Evolutionary conservation across 2,797 vertebrate genomes (phyloP).

Genomic region (Cuculus canorus): DNA sequence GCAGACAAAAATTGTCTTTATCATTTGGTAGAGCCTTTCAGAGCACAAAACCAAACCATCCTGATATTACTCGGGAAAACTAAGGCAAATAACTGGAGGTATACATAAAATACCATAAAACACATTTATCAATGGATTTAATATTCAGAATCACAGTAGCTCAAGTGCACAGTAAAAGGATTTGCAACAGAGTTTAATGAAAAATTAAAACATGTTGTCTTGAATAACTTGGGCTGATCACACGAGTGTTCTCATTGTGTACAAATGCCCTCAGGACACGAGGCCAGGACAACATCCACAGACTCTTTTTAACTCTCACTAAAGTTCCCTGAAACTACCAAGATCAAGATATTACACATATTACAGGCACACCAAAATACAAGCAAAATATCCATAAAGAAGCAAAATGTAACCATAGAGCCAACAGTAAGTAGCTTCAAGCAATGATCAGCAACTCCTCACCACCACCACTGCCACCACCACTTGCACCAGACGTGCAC

Average conservation of each 20-base stretch:
- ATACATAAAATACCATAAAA: background rate
- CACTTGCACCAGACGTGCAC: too few species aligned
- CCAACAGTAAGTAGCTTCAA: background rate
- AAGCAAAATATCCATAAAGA: background rate
- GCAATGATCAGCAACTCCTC: fast-evolving
- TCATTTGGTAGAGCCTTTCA: background rate
- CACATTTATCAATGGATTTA: background rate
- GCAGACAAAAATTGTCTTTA: background rate
- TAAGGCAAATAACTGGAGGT: background rate
- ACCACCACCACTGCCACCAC: background rate
- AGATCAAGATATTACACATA: background rate
- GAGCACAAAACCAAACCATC: background rate
- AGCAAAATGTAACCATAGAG: background rate
- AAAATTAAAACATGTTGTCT: background rate
- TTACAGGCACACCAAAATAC: background rate
- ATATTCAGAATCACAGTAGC: background rate
- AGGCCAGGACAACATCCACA: background rate
- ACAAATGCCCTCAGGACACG: background rate
- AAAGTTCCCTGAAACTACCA: background rate
- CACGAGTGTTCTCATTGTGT: background rate
- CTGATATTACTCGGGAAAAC: background rate
- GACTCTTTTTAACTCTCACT: background rate
- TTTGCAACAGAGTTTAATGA: background rate
- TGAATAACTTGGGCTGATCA: background rate
- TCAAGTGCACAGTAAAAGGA: background rate